Conservation (phyloP, 1,140 invertebrate species). For the Magallana ariakensis region DNA sequence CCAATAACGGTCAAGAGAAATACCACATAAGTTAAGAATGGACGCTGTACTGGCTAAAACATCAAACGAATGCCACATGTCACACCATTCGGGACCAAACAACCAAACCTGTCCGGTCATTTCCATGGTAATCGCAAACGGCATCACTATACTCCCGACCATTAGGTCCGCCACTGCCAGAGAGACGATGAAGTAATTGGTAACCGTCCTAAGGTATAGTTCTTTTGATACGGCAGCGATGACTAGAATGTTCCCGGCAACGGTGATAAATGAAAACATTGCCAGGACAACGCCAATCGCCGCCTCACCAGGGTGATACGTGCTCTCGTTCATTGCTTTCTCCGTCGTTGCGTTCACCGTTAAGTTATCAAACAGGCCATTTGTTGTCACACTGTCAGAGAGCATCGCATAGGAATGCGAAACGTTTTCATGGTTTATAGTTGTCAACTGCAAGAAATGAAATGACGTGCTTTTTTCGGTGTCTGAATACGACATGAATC, state of each 20-base stretch:
- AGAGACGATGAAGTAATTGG: constrained; percentile 99
- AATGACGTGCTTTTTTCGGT: constrained; percentile 5
- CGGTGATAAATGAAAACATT: constrained; percentile 89
- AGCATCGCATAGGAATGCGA: not conserved
- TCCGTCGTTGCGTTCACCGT: not conserved
- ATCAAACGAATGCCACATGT: constrained; percentile 98
- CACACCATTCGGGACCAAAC: constrained; percentile 93
- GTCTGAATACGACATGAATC: constrained; percentile 28
- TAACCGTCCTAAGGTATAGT: constrained; percentile 96
- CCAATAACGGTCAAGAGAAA: constrained; percentile 87
- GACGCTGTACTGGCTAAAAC: constrained; percentile 98
- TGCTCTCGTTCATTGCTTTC: constrained; percentile 11
- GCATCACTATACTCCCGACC: constrained; percentile 96
- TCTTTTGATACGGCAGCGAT: constrained; percentile 98
- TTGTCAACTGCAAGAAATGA: not conserved
- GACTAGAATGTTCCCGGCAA: constrained; percentile 94
- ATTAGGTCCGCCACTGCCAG: constrained; percentile 98
- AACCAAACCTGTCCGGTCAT: constrained; percentile 89
- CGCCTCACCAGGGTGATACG: constrained; percentile 13
- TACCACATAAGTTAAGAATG: constrained; percentile 97
- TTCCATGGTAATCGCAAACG: constrained; percentile 96
- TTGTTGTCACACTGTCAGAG: not conserved
- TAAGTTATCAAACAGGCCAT: not conserved
- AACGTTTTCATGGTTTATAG: not conserved
- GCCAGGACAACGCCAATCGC: constrained; percentile 68